Percentiles rank a stretch among this genome's conserved stretches.
phyloP scores from a whole-genome alignment of 2,797 vertebrate species.

The Todus mexicanus region DNA sequence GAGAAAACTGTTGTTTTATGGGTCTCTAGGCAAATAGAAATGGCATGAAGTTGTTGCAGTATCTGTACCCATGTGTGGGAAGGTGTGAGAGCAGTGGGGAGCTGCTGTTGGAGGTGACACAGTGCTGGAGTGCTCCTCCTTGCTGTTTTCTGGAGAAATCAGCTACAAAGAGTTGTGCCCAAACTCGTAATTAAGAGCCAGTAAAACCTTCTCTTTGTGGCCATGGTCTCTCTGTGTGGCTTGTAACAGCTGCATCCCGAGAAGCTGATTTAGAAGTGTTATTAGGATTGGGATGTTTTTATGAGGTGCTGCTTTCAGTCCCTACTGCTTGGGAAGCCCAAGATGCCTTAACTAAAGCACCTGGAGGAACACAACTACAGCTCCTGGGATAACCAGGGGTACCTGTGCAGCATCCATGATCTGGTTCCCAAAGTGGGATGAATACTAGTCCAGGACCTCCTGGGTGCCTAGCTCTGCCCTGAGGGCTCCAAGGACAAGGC shows the following conservation, averaged over 20 bases:
- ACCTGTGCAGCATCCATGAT: not conserved
- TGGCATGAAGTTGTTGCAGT: not conserved
- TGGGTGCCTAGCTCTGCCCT: not conserved
- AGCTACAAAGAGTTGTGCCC: not conserved
- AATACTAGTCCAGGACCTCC: not conserved
- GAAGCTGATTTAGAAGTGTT: conserved; percentile 20
- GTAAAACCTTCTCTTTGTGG: not conserved
- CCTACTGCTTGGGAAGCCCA: not conserved
- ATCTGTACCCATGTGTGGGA: not conserved
- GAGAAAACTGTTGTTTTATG: not conserved
- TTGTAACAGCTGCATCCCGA: not conserved
- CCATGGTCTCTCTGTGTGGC: not conserved
- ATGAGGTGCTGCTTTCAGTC: not conserved
- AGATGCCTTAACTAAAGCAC: not conserved
- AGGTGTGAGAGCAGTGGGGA: not conserved
- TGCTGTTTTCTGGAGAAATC: not conserved
- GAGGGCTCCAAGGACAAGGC: not conserved
- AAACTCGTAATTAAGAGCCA: not conserved
- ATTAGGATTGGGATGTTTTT: not conserved
- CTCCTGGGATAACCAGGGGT: not conserved
- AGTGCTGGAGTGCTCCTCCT: not conserved
- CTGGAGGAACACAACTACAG: not conserved
- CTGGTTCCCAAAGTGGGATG: not conserved
- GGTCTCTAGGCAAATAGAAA: not conserved
- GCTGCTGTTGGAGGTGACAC: not conserved